Percentiles rank a stretch among this genome's conserved stretches.
These are phyloP conservation scores for Poecilia picta DNA, from an alignment of 2,797 vertebrate species.

Conservation along the genomic window DNA sequence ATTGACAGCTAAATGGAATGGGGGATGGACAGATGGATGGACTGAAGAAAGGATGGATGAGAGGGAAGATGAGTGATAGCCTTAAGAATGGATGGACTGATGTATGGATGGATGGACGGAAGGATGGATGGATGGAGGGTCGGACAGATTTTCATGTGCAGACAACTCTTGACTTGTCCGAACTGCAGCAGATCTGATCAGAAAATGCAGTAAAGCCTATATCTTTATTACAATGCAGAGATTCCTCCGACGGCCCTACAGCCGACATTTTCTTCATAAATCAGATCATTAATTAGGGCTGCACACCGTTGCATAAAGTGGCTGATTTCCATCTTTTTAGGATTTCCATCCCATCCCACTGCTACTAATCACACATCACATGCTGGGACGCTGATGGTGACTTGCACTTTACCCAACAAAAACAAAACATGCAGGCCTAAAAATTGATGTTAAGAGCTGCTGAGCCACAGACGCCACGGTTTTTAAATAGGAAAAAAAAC, in stretches of 20 bases:
- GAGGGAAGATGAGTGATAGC: too few species aligned
- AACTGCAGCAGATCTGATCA: background rate
- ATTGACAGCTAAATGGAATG: too few species aligned
- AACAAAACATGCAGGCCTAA: background rate
- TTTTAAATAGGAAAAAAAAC: slow-evolving; percentile 8
- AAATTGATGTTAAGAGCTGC: slow-evolving; percentile 1
- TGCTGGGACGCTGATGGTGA: background rate
- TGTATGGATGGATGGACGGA: background rate
- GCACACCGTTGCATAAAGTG: background rate
- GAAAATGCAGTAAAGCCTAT: background rate
- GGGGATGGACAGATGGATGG: background rate
- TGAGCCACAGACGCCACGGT: slow-evolving; percentile 1
- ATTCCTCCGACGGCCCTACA: background rate
- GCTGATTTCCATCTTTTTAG: background rate
- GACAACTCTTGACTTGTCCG: background rate
- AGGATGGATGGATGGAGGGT: background rate
- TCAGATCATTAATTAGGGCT: slow-evolving; percentile 2
- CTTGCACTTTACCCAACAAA: slow-evolving; percentile 14
- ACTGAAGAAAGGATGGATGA: background rate
- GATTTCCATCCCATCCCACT: slow-evolving; percentile 1
- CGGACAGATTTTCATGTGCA: too few species aligned
- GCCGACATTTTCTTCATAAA: background rate
- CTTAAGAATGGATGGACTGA: background rate
- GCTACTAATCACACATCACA: slow-evolving; percentile 6
- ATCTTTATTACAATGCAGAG: background rate